Base-by-base conservation (phyloP, 1,140 invertebrate species). In the Bacillus rossius region DNA sequence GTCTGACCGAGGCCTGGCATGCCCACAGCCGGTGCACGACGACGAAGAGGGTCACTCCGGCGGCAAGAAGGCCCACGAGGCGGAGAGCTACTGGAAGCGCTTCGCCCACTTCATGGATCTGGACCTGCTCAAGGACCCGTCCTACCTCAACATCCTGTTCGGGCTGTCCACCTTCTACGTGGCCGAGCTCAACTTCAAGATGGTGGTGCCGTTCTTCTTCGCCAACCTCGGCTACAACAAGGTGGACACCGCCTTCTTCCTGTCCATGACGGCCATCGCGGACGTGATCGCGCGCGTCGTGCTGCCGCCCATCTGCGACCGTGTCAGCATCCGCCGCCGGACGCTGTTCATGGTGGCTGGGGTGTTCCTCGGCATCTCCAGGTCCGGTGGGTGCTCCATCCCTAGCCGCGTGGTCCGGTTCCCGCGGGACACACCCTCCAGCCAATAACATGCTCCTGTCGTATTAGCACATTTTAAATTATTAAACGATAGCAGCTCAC, bases 121-220 rank as follows among this genome's bases (percentile, higher is more conserved):
- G 48, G 82, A 83, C 67, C 71, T 86, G 65, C 68, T 85, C 22
- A 76, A 81, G 75, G 80, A 85, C 70, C 76, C 76, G 62, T 81
- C 81, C 17, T 89, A 85, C 67, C 76, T 88, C 57, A 87, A 87
- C 69, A 77, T 88, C 56, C 74, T 86, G 47, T 79, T 86, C 47
- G 85, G 85, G 1, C 72, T 86, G 16, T 86, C 85, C 34, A 76
- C 87, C 7, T 87, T 84, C 73, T 87, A 86, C 70, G 84, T 85
- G 17, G 84, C 85, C 10, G 86, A 88, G 64, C 77, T 86, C 60
- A 87, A 88, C 66, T 88, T 87, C 67, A 85, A 87, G 70, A 81
- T 87, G 78, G 81, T 88, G 47, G 85, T 82, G 37, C 85, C 86
- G 13, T 88, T 88, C 68, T 88, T 88, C 66, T 81, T 88, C 54